Percentiles rank a stretch among this genome's conserved stretches.
phyloP scores from a whole-genome alignment of 1,140 invertebrate species.

The Drosophila santomea region DNA sequence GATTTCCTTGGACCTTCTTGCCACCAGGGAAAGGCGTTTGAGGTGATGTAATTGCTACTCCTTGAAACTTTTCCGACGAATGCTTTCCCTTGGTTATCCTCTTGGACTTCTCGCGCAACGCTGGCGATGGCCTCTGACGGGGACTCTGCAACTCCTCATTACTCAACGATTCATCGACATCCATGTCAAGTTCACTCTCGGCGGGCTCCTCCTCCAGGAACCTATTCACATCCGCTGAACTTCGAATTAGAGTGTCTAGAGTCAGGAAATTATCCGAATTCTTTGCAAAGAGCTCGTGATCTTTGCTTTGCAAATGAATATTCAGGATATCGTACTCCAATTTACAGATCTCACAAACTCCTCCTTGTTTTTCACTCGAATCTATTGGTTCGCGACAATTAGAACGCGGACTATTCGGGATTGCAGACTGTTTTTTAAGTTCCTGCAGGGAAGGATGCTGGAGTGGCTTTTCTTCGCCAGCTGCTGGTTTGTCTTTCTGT shows the following conservation, averaged over 20 bases:
- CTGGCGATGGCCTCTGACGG: slow-evolving; percentile 60
- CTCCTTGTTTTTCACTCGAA: slow-evolving; percentile 85
- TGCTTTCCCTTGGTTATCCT: slow-evolving; percentile 78
- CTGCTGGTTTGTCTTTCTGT: slow-evolving; percentile 29
- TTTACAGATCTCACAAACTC: slow-evolving; percentile 92
- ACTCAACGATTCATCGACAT: slow-evolving; percentile 69
- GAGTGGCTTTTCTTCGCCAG: slow-evolving; percentile 18
- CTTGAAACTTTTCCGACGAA: slow-evolving; percentile 76
- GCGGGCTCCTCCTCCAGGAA: slow-evolving; percentile 60
- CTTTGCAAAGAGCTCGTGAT: slow-evolving; percentile 89
- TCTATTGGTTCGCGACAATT: slow-evolving; percentile 62
- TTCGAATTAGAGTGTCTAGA: slow-evolving; percentile 88
- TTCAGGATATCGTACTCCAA: slow-evolving; percentile 88
- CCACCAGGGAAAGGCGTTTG: slow-evolving; percentile 29
- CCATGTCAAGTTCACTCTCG: slow-evolving; percentile 70
- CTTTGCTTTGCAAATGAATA: slow-evolving; percentile 89
- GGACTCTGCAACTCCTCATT: slow-evolving; percentile 49
- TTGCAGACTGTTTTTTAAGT: slow-evolving; percentile 37
- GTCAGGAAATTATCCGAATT: slow-evolving; percentile 90
- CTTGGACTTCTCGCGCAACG: slow-evolving; percentile 74
- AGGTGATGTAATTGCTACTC: slow-evolving; percentile 40
- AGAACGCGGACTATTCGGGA: slow-evolving; percentile 58
- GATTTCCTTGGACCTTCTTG: slow-evolving; percentile 20
- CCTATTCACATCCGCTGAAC: slow-evolving; percentile 67
- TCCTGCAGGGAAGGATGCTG: slow-evolving; percentile 50